Evolutionary conservation across 2,888 invertebrate genomes (phyloP), one percentile per base, ranked within the genome.

Genomic region (Acleris laterana): DNA sequence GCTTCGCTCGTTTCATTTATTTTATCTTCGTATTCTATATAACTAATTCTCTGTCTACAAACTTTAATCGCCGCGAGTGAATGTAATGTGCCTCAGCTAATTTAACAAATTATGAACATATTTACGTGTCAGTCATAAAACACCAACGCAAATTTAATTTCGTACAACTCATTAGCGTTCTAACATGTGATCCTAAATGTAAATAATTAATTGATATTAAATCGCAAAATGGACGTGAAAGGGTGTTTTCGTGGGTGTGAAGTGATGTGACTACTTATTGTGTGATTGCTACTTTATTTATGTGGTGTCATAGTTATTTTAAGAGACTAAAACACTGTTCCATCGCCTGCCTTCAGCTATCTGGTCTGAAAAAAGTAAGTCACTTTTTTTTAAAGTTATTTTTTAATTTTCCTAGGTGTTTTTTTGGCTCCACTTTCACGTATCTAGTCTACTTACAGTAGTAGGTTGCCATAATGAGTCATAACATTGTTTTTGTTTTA

Each of bases 171-270:
- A 65, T 70, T 71, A 71, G 76, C 77, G 73, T 74, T 77, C 63
- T 79, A 87, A 82, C 84, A 89, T 88, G 90, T 90, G 88, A 90
- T 87, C 84, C 77, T 68, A 77, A 84, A 86, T 87, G 86, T 88
- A 85, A 89, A 87, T 87, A 84, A 77, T 82, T 81, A 84, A 84
- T 83, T 82, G 79, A 80, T 81, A 82, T 82, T 78, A 81, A 74
- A 78, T 75, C 77, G 80, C 84, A 87, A 87, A 85, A 89, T 89
- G 89, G 87, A 87, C 87, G 84, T 84, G 81, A 87, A 84, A 83
- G 74, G 78, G 81, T 82, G 71, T 82, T 75, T 77, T 79, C 77
- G 86, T 85, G 85, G 79, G 82, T 88, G 87, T 85, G 72, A 80
- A 80, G 79, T 80, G 83, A 81, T 80, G 81, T 85, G 78, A 81